A percentile compares a stretch with the other conserved stretches of the same genome.
These are phyloP conservation scores for Myrmecophaga tridactyla DNA, from an alignment of 2,113 vertebrate genomes.

Conservation along the genomic window DNA sequence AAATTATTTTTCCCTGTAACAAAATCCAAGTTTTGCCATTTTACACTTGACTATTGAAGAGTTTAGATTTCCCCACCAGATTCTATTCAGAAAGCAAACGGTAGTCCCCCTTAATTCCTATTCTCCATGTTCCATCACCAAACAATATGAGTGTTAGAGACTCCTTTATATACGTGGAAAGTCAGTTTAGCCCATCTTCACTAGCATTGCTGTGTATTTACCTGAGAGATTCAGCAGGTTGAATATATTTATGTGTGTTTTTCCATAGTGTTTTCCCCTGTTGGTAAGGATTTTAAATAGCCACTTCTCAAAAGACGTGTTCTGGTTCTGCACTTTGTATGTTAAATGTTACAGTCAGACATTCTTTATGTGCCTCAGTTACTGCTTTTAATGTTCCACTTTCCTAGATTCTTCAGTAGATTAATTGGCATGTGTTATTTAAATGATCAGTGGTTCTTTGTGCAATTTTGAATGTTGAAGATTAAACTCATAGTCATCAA, in stretches of 20 bases:
- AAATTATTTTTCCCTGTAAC: neutral
- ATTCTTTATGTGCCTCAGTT: neutral
- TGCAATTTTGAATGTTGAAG: conserved; percentile 58
- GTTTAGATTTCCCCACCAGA: neutral
- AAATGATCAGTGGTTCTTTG: conserved; percentile 64
- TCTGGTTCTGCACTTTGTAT: neutral
- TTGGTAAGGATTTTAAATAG: neutral
- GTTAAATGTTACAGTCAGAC: neutral
- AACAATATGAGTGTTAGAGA: neutral
- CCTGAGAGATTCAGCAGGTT: neutral
- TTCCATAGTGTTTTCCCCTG: conserved; percentile 5
- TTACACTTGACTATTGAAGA: conserved; percentile 15
- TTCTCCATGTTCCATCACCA: neutral
- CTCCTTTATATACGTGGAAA: neutral
- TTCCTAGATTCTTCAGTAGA: conserved; percentile 47
- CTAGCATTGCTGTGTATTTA: neutral
- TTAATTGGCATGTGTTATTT: conserved; percentile 70
- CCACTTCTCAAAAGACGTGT: neutral
- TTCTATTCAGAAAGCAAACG: neutral
- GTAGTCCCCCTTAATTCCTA: neutral
- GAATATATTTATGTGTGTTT: neutral
- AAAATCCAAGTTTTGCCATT: conserved; percentile 46
- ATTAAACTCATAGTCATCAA: conserved; percentile 71
- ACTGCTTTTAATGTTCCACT: neutral
- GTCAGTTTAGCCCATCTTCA: neutral